phyloP scores from a whole-genome alignment of 2,113 vertebrate species.

The Nothobranchius furzeri region DNA sequence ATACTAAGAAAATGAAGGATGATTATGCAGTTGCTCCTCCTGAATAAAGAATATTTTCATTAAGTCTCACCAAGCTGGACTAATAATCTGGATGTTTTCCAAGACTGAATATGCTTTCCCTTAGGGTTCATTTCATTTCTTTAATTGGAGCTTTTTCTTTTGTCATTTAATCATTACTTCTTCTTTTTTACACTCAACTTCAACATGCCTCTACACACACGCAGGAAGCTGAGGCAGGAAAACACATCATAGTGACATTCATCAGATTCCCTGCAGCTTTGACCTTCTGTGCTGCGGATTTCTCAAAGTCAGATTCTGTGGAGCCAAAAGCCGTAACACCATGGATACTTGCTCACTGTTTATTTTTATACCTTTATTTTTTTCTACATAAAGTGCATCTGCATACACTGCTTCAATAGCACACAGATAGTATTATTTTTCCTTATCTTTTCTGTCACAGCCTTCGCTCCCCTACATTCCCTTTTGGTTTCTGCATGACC shows the following conservation, averaged over 20 bases:
- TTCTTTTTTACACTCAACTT: not conserved
- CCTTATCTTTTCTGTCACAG: not conserved
- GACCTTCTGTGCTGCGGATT: not conserved
- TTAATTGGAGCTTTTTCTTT: not conserved
- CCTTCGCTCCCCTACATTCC: not conserved
- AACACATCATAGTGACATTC: constrained; percentile 4
- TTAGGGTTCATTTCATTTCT: not conserved
- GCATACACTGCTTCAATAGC: not conserved
- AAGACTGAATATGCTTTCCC: not conserved
- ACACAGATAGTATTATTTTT: not conserved
- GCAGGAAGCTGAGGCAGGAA: not conserved
- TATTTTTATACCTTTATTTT: not conserved
- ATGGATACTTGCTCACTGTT: not conserved
- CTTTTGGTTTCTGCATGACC: not conserved
- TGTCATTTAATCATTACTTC: not conserved
- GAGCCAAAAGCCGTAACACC: not conserved
- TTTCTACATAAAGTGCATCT: not conserved
- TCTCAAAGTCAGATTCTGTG: not conserved
- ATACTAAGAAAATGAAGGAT: not conserved
- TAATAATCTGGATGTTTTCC: not conserved
- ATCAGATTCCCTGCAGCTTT: not conserved
- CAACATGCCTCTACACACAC: not conserved
- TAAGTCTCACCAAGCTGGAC: not conserved
- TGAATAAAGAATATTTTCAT: not conserved
- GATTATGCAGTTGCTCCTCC: not conserved